Evolutionary conservation across 2,113 vertebrate species (phyloP), one percentile per base, ranked within the genome.

Genomic region (Helogale parvula): DNA sequence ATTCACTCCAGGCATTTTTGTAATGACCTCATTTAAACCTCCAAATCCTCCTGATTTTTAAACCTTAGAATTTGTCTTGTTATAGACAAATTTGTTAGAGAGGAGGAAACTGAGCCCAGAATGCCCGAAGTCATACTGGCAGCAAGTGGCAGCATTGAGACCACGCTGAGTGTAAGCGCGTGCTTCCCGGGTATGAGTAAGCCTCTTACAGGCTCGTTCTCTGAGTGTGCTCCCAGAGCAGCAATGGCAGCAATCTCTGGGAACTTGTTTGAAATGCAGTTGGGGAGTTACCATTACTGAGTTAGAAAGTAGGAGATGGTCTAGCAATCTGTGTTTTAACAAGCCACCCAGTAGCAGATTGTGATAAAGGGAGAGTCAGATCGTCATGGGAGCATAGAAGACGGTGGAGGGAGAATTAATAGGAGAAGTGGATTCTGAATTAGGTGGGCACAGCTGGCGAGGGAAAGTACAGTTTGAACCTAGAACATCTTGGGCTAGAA

Each of bases 191-290:
- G 6, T 14, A 12, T 11, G 5, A 52, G 0, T 45, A 13, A 17
- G 2, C 1, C 1, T 38, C 4, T 41, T 74, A 4, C 45, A 13
- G 2, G 9, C 19, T 35, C 6, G 4, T n/a, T 72, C 16, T 74
- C 45, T 7, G 2, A 17, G 5, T 13, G 52, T 10, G 3, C 35
- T 7, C 5, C 16, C 17, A 71, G 33, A 87, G n/a, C 4, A 54
- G 65, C 23, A n/a, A 8, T 8, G 14, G 23, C 2, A 38, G 66
- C 12, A 45, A 10, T 4, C 25, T 17, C 13, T 52, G 35, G 15
- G 72, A 63, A 52, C 7, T 25, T 66, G 8, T 15, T 80, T 27
- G 47, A 92, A 84, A 65, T 27, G 47, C 50, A 84, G 41, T 63
- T 47, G 57, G 52, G 50, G 12, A 68, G 0, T 41, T 31, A 27